These are phyloP conservation scores for Syrphus vitripennis DNA, from an alignment of 2,888 invertebrate species.

Conservation along the genomic window DNA sequence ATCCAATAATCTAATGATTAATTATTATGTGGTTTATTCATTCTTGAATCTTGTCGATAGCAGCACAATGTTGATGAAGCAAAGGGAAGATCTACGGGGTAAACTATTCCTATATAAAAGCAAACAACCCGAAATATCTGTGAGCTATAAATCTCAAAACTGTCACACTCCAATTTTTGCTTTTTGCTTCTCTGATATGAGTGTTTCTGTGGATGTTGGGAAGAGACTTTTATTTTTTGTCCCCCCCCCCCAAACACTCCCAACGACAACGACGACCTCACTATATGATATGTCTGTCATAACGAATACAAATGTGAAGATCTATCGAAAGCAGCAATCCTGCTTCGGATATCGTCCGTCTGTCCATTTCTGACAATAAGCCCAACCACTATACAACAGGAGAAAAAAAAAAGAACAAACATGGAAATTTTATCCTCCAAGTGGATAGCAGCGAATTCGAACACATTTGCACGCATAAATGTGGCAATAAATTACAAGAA, in stretches of 20 bases:
- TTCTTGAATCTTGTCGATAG: constrained; percentile 52
- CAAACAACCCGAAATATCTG: constrained; percentile 61
- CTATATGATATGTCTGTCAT: constrained; percentile 78
- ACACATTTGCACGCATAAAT: constrained; percentile 71
- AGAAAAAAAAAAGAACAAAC: neutral
- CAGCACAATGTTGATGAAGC: neutral
- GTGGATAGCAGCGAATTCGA: constrained; percentile 49
- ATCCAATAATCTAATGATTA: constrained; percentile 69
- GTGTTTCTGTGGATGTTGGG: neutral
- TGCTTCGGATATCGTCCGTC: neutral
- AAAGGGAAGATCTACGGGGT: neutral
- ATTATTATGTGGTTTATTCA: constrained; percentile 65
- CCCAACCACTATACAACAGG: neutral
- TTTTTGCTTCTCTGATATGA: neutral
- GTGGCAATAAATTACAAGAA: constrained; percentile 69
- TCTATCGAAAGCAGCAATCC: constrained; percentile 72
- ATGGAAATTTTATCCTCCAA: constrained; percentile 50
- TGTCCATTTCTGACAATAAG: neutral
- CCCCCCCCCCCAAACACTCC: too few relatives aligned
- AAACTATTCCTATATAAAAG: neutral
- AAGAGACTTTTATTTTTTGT: neutral
- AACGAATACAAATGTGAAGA: constrained; percentile 76
- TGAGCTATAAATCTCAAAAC: constrained; percentile 66
- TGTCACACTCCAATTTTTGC: constrained; percentile 40
- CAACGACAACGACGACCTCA: constrained; percentile 58